Percentiles rank a stretch among this genome's conserved stretches.
These are phyloP conservation scores for Galaxias olidus DNA, from an alignment of 2,797 vertebrate species.

Conservation along the genomic window DNA sequence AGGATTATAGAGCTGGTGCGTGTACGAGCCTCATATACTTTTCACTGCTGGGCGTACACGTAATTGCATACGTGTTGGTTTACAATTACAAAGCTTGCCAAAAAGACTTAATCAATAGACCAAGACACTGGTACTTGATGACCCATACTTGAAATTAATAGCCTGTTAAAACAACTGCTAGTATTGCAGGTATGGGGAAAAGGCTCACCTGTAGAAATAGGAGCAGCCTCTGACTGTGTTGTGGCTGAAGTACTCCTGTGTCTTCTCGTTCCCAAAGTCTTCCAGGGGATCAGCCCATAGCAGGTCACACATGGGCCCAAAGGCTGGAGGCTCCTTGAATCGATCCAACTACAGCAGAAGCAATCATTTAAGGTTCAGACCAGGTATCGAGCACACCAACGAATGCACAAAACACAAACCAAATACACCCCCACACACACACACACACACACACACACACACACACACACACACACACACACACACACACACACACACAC, in stretches of 20 bases:
- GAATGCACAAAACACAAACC: slow-evolving; percentile 3
- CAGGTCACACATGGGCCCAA: slow-evolving; percentile 84
- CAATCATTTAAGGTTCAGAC: background rate
- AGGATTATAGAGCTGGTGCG: no score
- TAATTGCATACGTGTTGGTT: no score
- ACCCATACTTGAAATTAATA: no score
- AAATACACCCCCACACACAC: background rate
- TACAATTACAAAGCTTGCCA: no score
- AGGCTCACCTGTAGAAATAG: slow-evolving; percentile 82
- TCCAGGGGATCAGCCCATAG: slow-evolving; percentile 83
- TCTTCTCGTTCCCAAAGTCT: slow-evolving; percentile 84
- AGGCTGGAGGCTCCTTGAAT: slow-evolving; percentile 84
- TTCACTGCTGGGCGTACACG: no score
- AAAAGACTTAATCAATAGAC: no score
- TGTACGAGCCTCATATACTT: no score
- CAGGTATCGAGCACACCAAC: no score
- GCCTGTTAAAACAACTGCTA: background rate
- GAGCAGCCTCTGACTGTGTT: slow-evolving; percentile 84
- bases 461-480: slow-evolving; percentile 12
- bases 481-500: slow-evolving; percentile 8
- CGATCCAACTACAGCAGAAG: slow-evolving; percentile 74
- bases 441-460: slow-evolving; percentile 9
- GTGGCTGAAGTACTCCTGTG: slow-evolving; percentile 83
- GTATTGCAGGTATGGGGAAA: background rate
- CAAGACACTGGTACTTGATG: background rate